These are phyloP conservation scores for Anomalospiza imberbis DNA, from an alignment of 2,797 vertebrate genomes.

Conservation along the genomic window DNA sequence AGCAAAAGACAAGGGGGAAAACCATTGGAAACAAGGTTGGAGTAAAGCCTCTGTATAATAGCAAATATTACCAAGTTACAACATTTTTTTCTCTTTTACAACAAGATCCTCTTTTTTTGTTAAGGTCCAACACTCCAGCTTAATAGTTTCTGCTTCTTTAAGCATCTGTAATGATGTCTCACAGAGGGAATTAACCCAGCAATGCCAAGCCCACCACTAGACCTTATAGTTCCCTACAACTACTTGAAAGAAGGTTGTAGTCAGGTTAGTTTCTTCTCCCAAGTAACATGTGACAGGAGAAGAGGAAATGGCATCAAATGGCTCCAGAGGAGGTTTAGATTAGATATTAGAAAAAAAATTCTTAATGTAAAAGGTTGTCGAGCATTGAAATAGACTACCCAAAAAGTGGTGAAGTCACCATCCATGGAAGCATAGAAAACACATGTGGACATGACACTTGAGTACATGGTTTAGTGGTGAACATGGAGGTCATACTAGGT, in stretches of 20 bases:
- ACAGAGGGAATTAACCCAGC: neutral
- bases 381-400: neutral
- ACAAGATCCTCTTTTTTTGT: neutral
- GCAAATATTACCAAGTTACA: neutral
- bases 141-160: neutral
- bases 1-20: neutral
- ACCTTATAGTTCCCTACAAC: neutral
- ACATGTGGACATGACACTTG: fast-evolving
- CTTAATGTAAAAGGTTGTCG: fast-evolving
- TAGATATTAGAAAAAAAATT: neutral
- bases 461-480: neutral
- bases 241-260: neutral
- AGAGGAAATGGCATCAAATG: neutral
- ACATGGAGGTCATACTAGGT: neutral
- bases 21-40: neutral
- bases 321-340: neutral
- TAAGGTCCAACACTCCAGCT: neutral
- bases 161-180: neutral
- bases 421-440: neutral
- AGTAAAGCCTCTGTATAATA: neutral
- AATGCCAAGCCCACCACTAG: neutral
- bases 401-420: neutral
- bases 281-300: no score
- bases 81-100: neutral
- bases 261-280: no score